Percentiles rank a stretch among this genome's conserved stretches.
These are phyloP conservation scores for Macaria notata DNA, from an alignment of 2,888 invertebrate genomes.

Conservation along the genomic window DNA sequence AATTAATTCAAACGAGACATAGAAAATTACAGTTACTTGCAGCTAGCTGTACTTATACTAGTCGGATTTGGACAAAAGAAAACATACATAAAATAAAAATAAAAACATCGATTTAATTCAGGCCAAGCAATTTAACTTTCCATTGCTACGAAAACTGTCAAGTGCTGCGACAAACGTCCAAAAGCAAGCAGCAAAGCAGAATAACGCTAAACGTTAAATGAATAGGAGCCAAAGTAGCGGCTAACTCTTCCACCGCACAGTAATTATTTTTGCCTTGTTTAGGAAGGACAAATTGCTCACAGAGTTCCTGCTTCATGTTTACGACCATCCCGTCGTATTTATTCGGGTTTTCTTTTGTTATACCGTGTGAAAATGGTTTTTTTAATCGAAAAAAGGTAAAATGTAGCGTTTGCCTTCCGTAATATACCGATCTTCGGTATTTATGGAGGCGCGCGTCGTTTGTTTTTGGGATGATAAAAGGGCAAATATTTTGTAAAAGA, in stretches of 20 bases:
- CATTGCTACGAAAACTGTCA: too few species aligned
- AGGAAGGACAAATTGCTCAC: conserved; percentile 41
- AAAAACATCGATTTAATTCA: too few species aligned
- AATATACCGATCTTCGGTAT: conserved; percentile 26
- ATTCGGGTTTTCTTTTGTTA: conserved; percentile 37
- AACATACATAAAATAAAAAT: too few species aligned
- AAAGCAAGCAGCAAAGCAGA: not conserved
- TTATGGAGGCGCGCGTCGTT: conserved; percentile 23
- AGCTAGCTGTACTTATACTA: too few species aligned
- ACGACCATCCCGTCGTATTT: conserved; percentile 41
- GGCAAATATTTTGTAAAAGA: conserved; percentile 14
- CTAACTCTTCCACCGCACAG: conserved; percentile 37
- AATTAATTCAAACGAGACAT: too few species aligned
- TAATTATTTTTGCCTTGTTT: conserved; percentile 38
- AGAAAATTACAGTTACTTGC: too few species aligned
- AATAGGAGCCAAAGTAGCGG: conserved; percentile 27
- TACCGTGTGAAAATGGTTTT: conserved; percentile 27
- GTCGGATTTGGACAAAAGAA: too few species aligned
- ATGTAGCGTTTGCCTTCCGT: conserved; percentile 22
- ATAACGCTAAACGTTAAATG: conserved; percentile 19
- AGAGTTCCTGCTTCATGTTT: conserved; percentile 42
- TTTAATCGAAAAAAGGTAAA: conserved; percentile 27
- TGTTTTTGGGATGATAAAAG: conserved; percentile 24
- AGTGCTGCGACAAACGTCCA: too few species aligned
- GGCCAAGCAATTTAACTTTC: too few species aligned